Base-by-base conservation (phyloP, 2,888 invertebrate species). In the Morinoia aosen region DNA sequence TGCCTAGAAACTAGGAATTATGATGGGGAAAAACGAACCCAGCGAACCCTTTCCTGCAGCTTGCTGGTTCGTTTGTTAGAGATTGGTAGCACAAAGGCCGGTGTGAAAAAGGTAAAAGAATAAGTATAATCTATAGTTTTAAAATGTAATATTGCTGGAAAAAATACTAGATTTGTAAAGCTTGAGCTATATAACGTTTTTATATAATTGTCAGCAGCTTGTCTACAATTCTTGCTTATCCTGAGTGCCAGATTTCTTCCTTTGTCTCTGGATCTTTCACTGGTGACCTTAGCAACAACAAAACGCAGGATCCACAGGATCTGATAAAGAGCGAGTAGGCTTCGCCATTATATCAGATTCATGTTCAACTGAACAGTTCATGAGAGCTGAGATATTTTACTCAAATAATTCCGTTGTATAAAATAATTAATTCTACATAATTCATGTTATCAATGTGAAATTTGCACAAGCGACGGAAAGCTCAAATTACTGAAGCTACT, bases 211-310 rank as follows among this genome's bases (percentile, higher is more conserved):
- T 19, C 25, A 33, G 25, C 25, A 25, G 19, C 76, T 25, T 5
- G 5, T 5, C 48, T 2, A 48, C 48, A 48, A 48, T 48, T 48
- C 48, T 48, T 48, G 2, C 25, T 2, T 33, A 33, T 76, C 76
- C 76, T 25, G 76, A 76, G 76, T 76, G 76, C 19, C 76, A 61
- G 61, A 76, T 76, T 33, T 76, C 33, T 76, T 76, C 76, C 76
- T 25, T 76, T 76, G 76, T 76, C 76, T 76, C 76, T 76, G 19
- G 76, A 33, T 76, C 76, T 76, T 76, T 76, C 76, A 76, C 33
- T 76, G 76, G 76, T 76, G 76, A 76, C 76, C 76, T 76, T 76
- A 76, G 76, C 76, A 76, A 76, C 76, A 76, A 33, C 76, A 76
- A 76, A 76, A 76, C 76, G 76, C 16, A 8, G 76, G 33, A 10